phyloP scores from a whole-genome alignment of 2,797 vertebrate species.

The Labeo calbasu region DNA sequence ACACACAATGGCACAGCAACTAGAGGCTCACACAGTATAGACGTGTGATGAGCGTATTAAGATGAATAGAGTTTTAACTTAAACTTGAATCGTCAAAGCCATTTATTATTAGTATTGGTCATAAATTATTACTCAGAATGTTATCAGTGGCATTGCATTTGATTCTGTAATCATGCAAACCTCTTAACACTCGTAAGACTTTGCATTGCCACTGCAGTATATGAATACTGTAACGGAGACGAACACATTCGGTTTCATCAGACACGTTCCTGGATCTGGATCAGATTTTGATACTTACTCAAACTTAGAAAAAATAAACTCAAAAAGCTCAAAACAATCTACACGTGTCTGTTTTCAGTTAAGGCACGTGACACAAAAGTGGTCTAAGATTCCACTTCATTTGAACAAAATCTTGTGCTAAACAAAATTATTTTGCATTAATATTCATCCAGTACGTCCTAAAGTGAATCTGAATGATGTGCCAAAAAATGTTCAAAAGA shows the following conservation, averaged over 20 bases:
- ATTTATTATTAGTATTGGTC: neutral
- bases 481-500: neutral
- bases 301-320: neutral
- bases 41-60: neutral
- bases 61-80: neutral
- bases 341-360: neutral
- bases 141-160: neutral
- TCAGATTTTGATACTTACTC: slow-evolving; percentile 35
- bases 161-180: slow-evolving; percentile 3
- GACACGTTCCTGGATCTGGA: neutral
- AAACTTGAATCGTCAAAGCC: neutral
- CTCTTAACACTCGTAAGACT: neutral
- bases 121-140: neutral
- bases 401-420: neutral
- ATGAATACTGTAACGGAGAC: neutral
- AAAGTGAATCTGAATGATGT: neutral
- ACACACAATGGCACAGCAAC: slow-evolving; percentile 5
- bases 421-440: neutral
- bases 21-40: neutral
- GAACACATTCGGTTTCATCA: neutral
- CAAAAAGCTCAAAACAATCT: neutral
- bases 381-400: neutral
- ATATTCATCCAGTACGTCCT: neutral
- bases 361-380: neutral
- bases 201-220: neutral